A percentile compares a stretch with the other conserved stretches of the same genome.
Conservation (phyloP, 2,113 vertebrate species). For the Brachyhypopomus gauderio region DNA sequence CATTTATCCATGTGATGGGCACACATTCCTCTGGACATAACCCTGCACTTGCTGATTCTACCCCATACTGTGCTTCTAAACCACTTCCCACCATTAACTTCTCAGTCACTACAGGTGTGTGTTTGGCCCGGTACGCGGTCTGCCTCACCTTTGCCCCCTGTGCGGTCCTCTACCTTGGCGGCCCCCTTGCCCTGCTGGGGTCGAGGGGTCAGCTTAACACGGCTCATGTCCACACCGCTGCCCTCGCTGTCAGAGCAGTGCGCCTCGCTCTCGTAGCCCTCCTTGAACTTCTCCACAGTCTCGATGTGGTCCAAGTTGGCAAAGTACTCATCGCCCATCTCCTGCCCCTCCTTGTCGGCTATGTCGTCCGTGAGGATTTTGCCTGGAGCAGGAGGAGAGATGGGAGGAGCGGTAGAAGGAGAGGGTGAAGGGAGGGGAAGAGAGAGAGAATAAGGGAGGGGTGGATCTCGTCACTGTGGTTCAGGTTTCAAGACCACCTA, state of each 20-base stretch:
- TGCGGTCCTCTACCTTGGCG: slow-evolving; percentile 55
- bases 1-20: too few species aligned
- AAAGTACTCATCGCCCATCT: slow-evolving; percentile 98
- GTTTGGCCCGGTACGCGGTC: not conserved
- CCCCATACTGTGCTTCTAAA: too few species aligned
- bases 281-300: slow-evolving; percentile 98
- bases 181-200: slow-evolving; percentile 60
- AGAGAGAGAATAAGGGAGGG: too few species aligned
- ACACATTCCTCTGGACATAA: too few species aligned
- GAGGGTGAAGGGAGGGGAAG: too few species aligned
- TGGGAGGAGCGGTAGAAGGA: not conserved
- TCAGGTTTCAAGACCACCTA: too few species aligned
- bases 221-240: slow-evolving; percentile 90
- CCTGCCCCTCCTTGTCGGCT: slow-evolving; percentile 93
- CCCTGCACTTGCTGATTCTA: too few species aligned
- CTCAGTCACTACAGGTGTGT: too few species aligned
- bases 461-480: too few species aligned
- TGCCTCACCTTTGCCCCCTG: slow-evolving; percentile 49
- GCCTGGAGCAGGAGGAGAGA: slow-evolving; percentile 68
- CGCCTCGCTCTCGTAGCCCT: slow-evolving; percentile 95
- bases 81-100: too few species aligned
- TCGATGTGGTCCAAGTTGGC: slow-evolving; percentile 98
- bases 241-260: slow-evolving; percentile 91
- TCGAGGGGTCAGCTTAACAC: slow-evolving; percentile 67
- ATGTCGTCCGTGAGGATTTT: slow-evolving; percentile 97